These are phyloP conservation scores for Xiphophorus maculatus DNA, from an alignment of 2,113 vertebrate genomes.

Conservation along the genomic window DNA sequence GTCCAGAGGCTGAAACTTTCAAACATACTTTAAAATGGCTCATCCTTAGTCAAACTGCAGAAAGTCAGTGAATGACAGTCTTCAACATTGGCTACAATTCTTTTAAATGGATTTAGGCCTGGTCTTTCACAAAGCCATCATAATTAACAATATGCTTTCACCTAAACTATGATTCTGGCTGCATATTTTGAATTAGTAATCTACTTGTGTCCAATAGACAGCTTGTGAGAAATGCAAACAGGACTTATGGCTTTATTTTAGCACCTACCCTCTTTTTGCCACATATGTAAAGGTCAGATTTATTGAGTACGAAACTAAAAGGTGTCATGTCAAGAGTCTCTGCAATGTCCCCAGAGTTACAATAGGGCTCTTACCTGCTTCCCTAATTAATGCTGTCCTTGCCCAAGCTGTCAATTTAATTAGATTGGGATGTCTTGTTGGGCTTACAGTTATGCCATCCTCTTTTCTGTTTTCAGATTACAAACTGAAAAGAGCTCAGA, in stretches of 20 bases:
- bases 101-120: too few relatives aligned
- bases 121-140: too few relatives aligned
- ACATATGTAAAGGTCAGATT: background rate
- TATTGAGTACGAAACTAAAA: slow-evolving; percentile 5
- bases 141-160: too few relatives aligned
- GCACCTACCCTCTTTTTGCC: background rate
- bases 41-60: too few relatives aligned
- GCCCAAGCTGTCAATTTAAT: background rate
- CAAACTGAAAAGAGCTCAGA: background rate
- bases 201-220: background rate
- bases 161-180: too few relatives aligned
- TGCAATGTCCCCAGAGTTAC: background rate
- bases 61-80: too few relatives aligned
- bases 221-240: too few relatives aligned
- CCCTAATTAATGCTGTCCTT: background rate
- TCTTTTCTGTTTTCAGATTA: background rate
- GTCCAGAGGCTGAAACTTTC: too few relatives aligned
- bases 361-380: background rate
- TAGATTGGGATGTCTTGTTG: background rate
- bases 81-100: too few relatives aligned
- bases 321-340: background rate
- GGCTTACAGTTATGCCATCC: background rate
- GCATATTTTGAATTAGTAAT: too few relatives aligned
- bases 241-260: background rate
- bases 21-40: too few relatives aligned